Base-by-base conservation (phyloP, 2,888 invertebrate species). In the Aleiodes alternator region DNA sequence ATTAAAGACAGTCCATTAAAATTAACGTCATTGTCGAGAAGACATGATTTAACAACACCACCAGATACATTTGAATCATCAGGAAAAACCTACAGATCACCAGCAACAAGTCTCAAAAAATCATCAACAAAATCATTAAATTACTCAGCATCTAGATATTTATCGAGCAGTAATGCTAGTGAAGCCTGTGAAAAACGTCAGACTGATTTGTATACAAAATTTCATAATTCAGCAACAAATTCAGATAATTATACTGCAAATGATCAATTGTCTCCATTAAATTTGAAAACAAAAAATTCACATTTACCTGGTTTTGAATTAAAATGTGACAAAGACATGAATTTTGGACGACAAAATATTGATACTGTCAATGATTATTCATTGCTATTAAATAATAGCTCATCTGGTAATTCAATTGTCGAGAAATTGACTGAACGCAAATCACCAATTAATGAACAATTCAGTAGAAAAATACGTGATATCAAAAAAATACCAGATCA, bases 1-100 rank as follows among this genome's bases (percentile, higher is more conserved):
- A 90, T 87, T 38, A 88, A 88, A 69, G 87, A 88, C 57, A 84
- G 76, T 50, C 87, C 85, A 71, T 77, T 87, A 50, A 86, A 87
- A 43, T 43, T 34, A n/a, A 83, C 83, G 7, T 31, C 38, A 11
- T 57, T 68, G 68, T 56, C 16, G 4, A 31, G 16, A 51, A 29
- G 16, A 56, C 69, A 80, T 64, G 78, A 73, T 71, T 51, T 59
- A 50, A 50, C 57, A n/a, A n/a, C n/a, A n/a, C n/a, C n/a, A 14
- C 4, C 78, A 61, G 29, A 56, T 55, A 51, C 72, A 74, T 53
- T 69, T 7, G 16, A 48, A 11, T 50, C 48, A 7, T 57, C 59
- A 6, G 5, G 34, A 7, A 57, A 43, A 12, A 14, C 12, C 34
- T 56, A n/a, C 38, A 48, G 23, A 29, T 29, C 56, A 23, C 34